Conservation (phyloP, 2,797 vertebrate species). For the Dallia pectoralis region DNA sequence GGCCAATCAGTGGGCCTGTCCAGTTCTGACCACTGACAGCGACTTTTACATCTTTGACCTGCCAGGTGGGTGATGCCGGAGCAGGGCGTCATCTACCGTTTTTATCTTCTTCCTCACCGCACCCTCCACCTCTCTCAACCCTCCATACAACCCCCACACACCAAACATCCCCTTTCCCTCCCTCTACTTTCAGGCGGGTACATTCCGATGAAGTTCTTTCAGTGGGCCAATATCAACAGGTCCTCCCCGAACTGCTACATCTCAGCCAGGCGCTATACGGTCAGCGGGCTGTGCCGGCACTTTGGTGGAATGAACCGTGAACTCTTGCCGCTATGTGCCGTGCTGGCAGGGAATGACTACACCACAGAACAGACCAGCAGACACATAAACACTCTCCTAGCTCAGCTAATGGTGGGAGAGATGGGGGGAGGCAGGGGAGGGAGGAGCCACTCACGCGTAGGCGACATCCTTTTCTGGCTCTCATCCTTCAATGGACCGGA, state of each 20-base stretch:
- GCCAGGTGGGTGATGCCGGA: constrained; percentile 60
- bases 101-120: neutral
- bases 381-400: constrained; percentile 72
- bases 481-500: constrained; percentile 70
- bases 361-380: constrained; percentile 47
- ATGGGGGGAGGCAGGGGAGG: constrained; percentile 37
- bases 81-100: neutral
- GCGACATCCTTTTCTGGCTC: constrained; percentile 83
- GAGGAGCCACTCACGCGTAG: constrained; percentile 68
- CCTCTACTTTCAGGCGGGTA: constrained; percentile 76
- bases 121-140: neutral
- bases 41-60: constrained; percentile 95
- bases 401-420: constrained; percentile 47
- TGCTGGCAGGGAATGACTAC: constrained; percentile 88
- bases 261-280: constrained; percentile 77
- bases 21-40: constrained; percentile 89
- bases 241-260: constrained; percentile 72
- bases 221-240: constrained; percentile 78
- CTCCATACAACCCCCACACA: no score
- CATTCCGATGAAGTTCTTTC: constrained; percentile 82
- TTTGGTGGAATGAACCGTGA: constrained; percentile 76
- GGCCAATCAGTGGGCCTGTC: constrained; percentile 88
- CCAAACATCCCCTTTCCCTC: constrained; percentile 2
- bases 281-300: constrained; percentile 73
- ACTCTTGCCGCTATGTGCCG: constrained; percentile 87